These are phyloP conservation scores for Pharmacophagus antenor DNA, from an alignment of 2,888 invertebrate genomes.

Conservation along the genomic window DNA sequence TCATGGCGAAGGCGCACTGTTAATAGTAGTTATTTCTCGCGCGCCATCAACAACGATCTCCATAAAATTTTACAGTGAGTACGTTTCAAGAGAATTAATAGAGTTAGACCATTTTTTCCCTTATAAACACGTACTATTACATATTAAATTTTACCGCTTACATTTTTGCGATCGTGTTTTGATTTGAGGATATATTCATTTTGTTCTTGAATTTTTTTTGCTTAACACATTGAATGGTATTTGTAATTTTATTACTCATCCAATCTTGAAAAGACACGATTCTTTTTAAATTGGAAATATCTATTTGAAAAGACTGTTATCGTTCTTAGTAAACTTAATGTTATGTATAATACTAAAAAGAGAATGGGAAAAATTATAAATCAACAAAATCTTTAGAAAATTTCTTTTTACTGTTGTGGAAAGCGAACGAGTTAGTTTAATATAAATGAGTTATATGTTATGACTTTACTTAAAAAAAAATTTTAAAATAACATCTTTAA, in stretches of 20 bases:
- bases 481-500: neutral
- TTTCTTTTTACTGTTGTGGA: no score
- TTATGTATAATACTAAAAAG: no score
- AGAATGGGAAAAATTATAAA: no score
- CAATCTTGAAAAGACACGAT: neutral
- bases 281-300: neutral
- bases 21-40: slow-evolving; percentile 53
- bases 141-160: neutral
- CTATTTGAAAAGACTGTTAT: neutral
- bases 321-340: no score
- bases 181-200: neutral
- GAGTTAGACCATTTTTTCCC: slow-evolving; percentile 40
- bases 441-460: no score
- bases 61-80: slow-evolving; percentile 71
- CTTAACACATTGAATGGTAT: neutral
- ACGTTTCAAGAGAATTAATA: slow-evolving; percentile 69
- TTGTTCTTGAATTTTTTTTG: neutral
- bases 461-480: neutral
- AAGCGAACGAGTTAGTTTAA: no score
- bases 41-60: slow-evolving; percentile 55
- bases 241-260: neutral
- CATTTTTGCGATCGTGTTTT: neutral
- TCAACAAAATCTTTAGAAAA: no score
- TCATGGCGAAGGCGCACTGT: slow-evolving; percentile 50
- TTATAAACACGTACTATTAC: slow-evolving; percentile 22